A percentile compares a stretch with the other conserved stretches of the same genome.
Evolutionary conservation across 1,140 invertebrate species (phyloP).

Genomic region (Drosophila parvula): DNA sequence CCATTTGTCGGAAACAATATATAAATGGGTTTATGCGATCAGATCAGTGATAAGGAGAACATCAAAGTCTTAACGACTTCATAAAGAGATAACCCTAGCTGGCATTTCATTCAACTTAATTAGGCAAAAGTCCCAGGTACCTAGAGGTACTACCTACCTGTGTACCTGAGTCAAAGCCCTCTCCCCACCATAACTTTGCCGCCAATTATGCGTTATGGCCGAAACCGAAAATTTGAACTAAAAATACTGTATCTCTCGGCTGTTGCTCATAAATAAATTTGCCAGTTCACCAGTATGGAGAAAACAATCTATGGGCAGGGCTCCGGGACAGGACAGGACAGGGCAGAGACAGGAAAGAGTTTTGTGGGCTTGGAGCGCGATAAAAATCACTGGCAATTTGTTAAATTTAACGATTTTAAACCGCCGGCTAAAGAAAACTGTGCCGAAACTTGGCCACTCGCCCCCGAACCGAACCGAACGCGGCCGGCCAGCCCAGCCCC

Average conservation of each 20-base stretch:
- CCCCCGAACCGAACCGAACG: conserved; percentile 11
- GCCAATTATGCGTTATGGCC: conserved; percentile 67
- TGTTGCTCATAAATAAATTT: conserved; percentile 75
- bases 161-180: conserved; percentile 55
- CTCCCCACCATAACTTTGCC: conserved; percentile 50
- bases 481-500: conserved; percentile 8
- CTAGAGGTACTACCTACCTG: neutral
- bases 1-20: conserved; percentile 9
- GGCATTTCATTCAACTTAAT: conserved; percentile 53
- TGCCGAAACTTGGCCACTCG: conserved; percentile 66
- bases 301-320: conserved; percentile 75
- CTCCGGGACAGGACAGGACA: conserved; percentile 30
- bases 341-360: conserved; percentile 12
- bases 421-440: conserved; percentile 58
- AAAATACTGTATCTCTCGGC: conserved; percentile 66
- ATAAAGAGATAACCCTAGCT: conserved; percentile 8
- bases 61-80: conserved; percentile 14
- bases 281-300: conserved; percentile 31
- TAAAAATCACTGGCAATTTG: conserved; percentile 81
- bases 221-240: conserved; percentile 46
- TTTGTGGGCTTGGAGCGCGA: conserved; percentile 59
- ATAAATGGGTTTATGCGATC: conserved; percentile 20
- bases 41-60: conserved; percentile 8
- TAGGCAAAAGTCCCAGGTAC: conserved; percentile 31
- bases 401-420: conserved; percentile 80